Conservation (phyloP, 2,888 invertebrate species). For the Lathronympha strigana region DNA sequence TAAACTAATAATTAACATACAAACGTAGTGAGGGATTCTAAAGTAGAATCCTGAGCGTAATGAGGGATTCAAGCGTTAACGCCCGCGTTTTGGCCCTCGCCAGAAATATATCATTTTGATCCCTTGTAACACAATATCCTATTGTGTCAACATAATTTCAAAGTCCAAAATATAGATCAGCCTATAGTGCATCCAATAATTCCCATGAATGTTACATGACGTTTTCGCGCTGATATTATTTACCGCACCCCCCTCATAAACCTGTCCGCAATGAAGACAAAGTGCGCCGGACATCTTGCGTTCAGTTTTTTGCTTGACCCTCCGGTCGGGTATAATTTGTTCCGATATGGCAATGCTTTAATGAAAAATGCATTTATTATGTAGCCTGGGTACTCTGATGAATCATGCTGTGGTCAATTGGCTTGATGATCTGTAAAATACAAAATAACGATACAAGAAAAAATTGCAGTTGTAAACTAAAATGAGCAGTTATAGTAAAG, state of each 20-base stretch:
- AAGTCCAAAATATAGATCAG: slow-evolving; percentile 48
- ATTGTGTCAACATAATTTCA: background rate
- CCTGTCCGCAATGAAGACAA: slow-evolving; percentile 78
- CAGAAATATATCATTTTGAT: no score
- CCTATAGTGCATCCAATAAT: slow-evolving; percentile 55
- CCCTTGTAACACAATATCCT: no score
- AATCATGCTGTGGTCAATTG: background rate
- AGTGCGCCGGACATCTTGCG: slow-evolving; percentile 67
- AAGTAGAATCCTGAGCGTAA: no score
- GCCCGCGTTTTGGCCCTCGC: no score
- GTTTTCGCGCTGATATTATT: slow-evolving; percentile 77
- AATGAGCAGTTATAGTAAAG: no score
- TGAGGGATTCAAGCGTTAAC: no score
- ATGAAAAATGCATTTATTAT: slow-evolving; percentile 28
- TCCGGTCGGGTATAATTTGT: slow-evolving; percentile 47
- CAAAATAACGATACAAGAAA: no score
- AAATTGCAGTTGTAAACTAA: no score
- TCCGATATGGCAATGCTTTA: slow-evolving; percentile 33
- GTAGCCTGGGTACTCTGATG: no score
- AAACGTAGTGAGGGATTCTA: no score
- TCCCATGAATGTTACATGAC: slow-evolving; percentile 81
- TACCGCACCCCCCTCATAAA: slow-evolving; percentile 77
- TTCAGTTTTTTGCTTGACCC: slow-evolving; percentile 76
- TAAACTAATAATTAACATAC: no score
- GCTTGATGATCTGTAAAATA: background rate